These are phyloP conservation scores for Oikopleura dioica DNA, from an alignment of 23 tunicate species.

Conservation along the genomic window DNA sequence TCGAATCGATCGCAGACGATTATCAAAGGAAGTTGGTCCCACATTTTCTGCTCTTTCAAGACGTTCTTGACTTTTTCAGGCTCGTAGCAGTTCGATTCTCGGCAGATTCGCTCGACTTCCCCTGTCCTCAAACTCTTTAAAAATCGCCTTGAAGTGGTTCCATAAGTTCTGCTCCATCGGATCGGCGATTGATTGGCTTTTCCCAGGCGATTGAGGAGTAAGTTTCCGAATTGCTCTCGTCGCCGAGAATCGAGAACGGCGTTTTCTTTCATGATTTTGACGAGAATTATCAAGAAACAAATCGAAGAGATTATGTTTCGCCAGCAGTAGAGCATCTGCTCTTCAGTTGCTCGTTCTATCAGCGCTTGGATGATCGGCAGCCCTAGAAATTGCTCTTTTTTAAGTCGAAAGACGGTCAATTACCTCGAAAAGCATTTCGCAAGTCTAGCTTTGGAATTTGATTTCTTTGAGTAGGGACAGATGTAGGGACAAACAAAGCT, in stretches of 20 bases:
- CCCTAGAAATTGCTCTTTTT: neutral
- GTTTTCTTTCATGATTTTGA: conserved; percentile 84
- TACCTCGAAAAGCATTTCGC: conserved; percentile 61
- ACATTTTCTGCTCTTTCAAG: conserved; percentile 78
- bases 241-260: too few species aligned
- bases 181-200: too few species aligned
- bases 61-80: conserved; percentile 92
- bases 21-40: conserved; percentile 83
- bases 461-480: conserved; percentile 54
- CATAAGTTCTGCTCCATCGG: too few species aligned
- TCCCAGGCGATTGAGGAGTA: too few species aligned
- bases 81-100: too few species aligned
- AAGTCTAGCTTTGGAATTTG: conserved; percentile 62
- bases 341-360: neutral
- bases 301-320: conserved; percentile 68
- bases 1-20: too few species aligned
- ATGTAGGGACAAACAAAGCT: conserved; percentile 59
- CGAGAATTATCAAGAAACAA: conserved; percentile 47
- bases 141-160: too few species aligned
- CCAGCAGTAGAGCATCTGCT: conserved; percentile 34
- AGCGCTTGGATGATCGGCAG: neutral
- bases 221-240: too few species aligned
- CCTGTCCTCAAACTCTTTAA: too few species aligned
- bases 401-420: too few species aligned
- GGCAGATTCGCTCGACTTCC: too few species aligned